A percentile compares a stretch with the other conserved stretches of the same genome.
Evolutionary conservation across 2,113 vertebrate species (phyloP).

Genomic region (Indri indri): DNA sequence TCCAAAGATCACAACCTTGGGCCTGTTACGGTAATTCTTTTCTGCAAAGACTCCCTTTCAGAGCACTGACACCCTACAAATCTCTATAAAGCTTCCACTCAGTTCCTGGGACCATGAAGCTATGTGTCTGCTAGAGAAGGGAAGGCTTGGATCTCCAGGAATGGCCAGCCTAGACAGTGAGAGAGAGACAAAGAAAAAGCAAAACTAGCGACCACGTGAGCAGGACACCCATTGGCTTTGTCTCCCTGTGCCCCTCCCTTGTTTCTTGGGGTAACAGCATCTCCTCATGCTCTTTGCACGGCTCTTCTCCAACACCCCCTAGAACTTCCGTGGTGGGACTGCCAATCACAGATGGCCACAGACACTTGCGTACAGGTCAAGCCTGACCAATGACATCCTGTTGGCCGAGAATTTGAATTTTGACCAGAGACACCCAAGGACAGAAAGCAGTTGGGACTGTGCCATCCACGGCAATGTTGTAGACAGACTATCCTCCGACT

Average conservation of each 20-base stretch:
- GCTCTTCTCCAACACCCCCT: rapidly evolving
- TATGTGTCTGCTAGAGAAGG: neutral
- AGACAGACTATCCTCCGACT: neutral
- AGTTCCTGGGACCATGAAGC: neutral
- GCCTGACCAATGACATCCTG: neutral
- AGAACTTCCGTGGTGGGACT: neutral
- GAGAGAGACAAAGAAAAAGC: neutral
- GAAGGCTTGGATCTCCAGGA: neutral
- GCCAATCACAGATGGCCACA: neutral
- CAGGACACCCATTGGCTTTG: no score
- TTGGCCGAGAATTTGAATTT: neutral
- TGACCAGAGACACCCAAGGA: neutral
- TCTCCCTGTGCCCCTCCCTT: neutral
- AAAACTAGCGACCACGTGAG: rapidly evolving
- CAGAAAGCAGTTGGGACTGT: neutral
- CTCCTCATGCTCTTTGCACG: neutral
- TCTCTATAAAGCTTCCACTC: neutral
- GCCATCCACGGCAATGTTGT: no score
- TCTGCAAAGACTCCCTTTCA: neutral
- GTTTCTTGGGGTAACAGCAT: neutral
- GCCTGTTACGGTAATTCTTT: neutral
- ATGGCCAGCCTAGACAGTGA: neutral
- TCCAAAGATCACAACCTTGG: neutral
- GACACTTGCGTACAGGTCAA: neutral
- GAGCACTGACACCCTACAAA: neutral